Base-by-base conservation (phyloP, 2,113 vertebrate species). In the Argyrosomus japonicus region DNA sequence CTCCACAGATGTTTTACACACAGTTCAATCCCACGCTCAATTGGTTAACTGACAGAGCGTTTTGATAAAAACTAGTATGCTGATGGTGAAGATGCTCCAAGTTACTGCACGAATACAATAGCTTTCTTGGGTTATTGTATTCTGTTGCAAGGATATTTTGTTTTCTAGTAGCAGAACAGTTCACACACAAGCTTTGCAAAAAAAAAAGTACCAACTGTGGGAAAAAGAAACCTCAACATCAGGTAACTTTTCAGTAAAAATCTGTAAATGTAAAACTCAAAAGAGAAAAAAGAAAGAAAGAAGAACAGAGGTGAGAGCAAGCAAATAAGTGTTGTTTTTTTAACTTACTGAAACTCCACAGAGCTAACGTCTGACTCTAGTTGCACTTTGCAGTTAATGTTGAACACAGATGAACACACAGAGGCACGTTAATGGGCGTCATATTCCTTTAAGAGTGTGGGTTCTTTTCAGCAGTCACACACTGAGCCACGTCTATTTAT, bases 401-500 rank as follows among this genome's bases (percentile, higher is more conserved):
- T 23, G 32, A 73, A 53, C 21, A n/a, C n/a, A 56, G 40, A 36
- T 19, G 13, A 56, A 50, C 13, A 14, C 23, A 58, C 27, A 75
- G 50, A 79, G 14, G 68, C 19, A 23, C 8, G 5, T 29, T 36
- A 77, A 78, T 9, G 5, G 68, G 13, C 1, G 63, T 56, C 27
- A 81, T 91, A 82, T 86, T 81, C 67, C 90, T 94, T 92, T 92
- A 93, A 93, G 82, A 93, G 83, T 77, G 60, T 79, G 40, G 82
- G 65, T 88, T 91, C 82, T 90, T 89, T 70, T 64, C 72, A 18
- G 67, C 85, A 78, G 78, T 64, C 80, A 79, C 85, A 88, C 68
- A 67, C 81, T 75, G 80, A 68, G 77, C 61, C 68, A 43, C 29
- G 21, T 92, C 89, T 87, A 93, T 93, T 94, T 92, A 92, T 94